phyloP scores from a whole-genome alignment of 2,113 vertebrate species.

The Bubo scandiacus region DNA sequence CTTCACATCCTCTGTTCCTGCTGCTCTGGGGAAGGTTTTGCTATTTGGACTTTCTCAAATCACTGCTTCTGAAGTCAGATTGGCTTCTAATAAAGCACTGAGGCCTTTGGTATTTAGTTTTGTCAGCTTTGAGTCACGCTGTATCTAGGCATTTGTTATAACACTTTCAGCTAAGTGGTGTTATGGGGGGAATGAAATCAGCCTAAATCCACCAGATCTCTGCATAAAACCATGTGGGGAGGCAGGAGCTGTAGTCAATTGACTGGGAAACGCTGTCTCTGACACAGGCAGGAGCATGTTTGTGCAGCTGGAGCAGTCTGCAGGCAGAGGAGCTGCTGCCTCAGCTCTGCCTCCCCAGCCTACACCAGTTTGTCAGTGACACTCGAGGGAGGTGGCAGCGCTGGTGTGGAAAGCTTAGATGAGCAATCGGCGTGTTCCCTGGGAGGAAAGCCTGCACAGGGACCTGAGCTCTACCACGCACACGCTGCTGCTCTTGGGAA shows the following conservation, averaged over 20 bases:
- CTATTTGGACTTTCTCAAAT: background rate
- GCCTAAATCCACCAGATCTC: background rate
- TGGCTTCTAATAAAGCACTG: background rate
- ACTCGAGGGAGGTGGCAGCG: background rate
- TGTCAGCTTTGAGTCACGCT: conserved; percentile 14
- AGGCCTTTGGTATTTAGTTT: background rate
- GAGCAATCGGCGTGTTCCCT: background rate
- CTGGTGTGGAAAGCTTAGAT: background rate
- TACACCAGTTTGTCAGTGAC: background rate
- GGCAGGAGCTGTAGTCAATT: background rate
- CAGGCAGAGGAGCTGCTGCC: conserved; percentile 6
- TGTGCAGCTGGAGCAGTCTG: conserved; percentile 5
- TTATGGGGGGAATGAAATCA: background rate
- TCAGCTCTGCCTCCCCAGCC: background rate
- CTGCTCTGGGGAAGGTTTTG: background rate
- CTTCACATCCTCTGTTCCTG: background rate
- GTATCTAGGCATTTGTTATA: background rate
- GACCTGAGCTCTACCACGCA: background rate
- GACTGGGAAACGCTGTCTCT: background rate
- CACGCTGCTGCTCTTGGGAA: background rate
- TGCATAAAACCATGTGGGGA: background rate
- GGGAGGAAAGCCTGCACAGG: background rate
- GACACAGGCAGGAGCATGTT: background rate
- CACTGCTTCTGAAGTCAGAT: background rate
- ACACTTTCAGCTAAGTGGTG: background rate